phyloP scores from a whole-genome alignment of 2,113 vertebrate genomes.

The Pavo muticus region DNA sequence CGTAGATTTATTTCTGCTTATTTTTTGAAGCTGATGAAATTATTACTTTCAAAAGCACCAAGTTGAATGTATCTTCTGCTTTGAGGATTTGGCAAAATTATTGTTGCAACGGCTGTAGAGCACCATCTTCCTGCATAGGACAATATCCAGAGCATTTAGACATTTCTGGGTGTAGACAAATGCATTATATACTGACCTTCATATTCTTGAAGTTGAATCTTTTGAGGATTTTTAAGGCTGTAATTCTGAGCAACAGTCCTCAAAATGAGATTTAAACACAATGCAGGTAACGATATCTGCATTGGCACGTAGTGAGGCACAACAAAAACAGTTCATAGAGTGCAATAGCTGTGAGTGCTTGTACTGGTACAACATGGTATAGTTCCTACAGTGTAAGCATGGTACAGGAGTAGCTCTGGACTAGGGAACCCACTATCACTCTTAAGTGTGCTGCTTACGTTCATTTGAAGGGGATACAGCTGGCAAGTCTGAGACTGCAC shows the following conservation, averaged over 20 bases:
- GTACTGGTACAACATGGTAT: no score
- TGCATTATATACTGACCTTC: not conserved
- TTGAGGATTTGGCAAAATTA: not conserved
- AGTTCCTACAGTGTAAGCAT: no score
- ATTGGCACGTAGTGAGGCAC: not conserved
- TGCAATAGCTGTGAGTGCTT: not conserved
- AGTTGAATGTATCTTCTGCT: not conserved
- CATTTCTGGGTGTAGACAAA: not conserved
- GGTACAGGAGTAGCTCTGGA: not conserved
- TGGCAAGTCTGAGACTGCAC: not conserved
- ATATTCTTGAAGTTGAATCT: not conserved
- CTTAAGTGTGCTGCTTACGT: not conserved
- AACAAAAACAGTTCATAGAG: not conserved
- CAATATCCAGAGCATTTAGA: not conserved
- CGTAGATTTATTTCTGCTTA: not conserved
- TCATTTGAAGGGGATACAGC: not conserved
- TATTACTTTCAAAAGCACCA: not conserved
- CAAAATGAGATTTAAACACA: not conserved
- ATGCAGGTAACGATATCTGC: not conserved
- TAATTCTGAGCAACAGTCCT: not conserved
- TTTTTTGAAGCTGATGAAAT: not conserved
- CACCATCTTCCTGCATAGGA: not conserved
- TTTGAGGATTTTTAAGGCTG: not conserved
- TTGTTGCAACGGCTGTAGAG: not conserved
- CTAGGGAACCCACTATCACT: not conserved